Percentiles rank a stretch among this genome's conserved stretches.
These are phyloP conservation scores for Prosapia bicincta DNA, from an alignment of 2,888 invertebrate species.

Conservation along the genomic window DNA sequence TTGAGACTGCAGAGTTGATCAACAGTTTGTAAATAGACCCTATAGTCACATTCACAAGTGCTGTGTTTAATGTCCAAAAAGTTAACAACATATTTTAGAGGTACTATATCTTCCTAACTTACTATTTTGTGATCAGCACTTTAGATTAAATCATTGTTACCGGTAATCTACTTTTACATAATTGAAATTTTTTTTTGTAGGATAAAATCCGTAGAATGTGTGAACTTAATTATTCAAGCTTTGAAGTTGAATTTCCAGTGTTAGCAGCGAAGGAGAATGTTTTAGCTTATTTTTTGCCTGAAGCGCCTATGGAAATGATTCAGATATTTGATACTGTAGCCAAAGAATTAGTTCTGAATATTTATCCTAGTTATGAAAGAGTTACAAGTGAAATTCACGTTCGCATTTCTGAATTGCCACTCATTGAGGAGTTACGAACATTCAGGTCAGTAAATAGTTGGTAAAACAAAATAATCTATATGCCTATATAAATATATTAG, in stretches of 20 bases:
- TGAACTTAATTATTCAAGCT: constrained; percentile 67
- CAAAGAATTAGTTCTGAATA: constrained; percentile 86
- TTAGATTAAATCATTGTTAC: too few relatives aligned
- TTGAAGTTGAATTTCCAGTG: constrained; percentile 77
- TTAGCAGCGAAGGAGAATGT: constrained; percentile 89
- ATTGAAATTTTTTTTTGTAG: constrained; percentile 45
- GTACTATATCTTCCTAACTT: too few relatives aligned
- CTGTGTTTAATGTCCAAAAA: too few relatives aligned
- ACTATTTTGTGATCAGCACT: too few relatives aligned
- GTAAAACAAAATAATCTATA: too few relatives aligned
- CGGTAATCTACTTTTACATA: too few relatives aligned
- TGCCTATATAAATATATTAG: too few relatives aligned
- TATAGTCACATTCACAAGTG: too few relatives aligned
- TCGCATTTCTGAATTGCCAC: constrained; percentile 88
- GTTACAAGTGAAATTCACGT: constrained; percentile 94
- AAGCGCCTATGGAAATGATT: constrained; percentile 96
- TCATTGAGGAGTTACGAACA: constrained; percentile 93
- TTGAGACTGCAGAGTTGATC: too few relatives aligned
- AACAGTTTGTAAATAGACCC: too few relatives aligned
- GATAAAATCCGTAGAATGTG: constrained; percentile 95
- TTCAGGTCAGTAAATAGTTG: constrained; percentile 58
- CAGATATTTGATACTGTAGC: constrained; percentile 91
- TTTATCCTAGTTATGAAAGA: constrained; percentile 94
- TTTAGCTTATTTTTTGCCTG: constrained; percentile 94
- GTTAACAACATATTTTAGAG: too few relatives aligned